Percentiles rank a stretch among this genome's conserved stretches.
Evolutionary conservation across 1,140 invertebrate species (phyloP).

Genomic region (Apis cerana): DNA sequence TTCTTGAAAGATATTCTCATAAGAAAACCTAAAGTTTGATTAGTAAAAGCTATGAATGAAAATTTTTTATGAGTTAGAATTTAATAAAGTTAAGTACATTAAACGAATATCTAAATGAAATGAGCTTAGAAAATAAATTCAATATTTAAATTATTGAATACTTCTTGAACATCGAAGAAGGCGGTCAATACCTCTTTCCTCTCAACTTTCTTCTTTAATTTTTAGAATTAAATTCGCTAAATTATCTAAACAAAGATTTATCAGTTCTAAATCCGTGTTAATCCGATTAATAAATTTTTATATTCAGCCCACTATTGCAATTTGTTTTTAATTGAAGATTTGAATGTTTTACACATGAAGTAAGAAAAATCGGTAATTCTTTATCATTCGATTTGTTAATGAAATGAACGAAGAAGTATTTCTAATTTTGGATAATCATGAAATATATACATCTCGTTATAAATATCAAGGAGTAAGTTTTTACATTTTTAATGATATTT

Average conservation of each 20-base stretch:
- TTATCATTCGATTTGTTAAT: conserved; percentile 13
- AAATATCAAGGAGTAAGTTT: conserved; percentile 38
- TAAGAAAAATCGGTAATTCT: conserved; percentile 24
- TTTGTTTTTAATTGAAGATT: conserved; percentile 35
- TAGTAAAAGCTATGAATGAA: no score
- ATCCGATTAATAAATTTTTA: not conserved
- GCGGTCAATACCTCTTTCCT: no score
- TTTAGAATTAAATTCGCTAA: conserved; percentile 18
- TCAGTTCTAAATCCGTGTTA: conserved; percentile 36
- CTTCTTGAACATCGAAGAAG: no score
- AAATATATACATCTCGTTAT: conserved; percentile 22
- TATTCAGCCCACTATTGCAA: conserved; percentile 40
- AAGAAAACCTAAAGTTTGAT: no score
- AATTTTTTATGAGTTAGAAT: no score
- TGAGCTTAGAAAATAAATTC: no score
- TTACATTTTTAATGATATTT: no score
- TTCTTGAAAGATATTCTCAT: no score
- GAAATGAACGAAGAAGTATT: conserved; percentile 33
- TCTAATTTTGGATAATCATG: conserved; percentile 32
- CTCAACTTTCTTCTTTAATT: no score
- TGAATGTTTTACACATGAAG: conserved; percentile 46
- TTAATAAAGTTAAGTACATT: no score
- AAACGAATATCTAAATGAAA: no score
- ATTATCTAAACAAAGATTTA: conserved; percentile 41
- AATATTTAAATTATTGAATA: no score